A percentile compares a stretch with the other conserved stretches of the same genome.
phyloP scores from a whole-genome alignment of 2,113 vertebrate genomes.

The Pteronura brasiliensis region DNA sequence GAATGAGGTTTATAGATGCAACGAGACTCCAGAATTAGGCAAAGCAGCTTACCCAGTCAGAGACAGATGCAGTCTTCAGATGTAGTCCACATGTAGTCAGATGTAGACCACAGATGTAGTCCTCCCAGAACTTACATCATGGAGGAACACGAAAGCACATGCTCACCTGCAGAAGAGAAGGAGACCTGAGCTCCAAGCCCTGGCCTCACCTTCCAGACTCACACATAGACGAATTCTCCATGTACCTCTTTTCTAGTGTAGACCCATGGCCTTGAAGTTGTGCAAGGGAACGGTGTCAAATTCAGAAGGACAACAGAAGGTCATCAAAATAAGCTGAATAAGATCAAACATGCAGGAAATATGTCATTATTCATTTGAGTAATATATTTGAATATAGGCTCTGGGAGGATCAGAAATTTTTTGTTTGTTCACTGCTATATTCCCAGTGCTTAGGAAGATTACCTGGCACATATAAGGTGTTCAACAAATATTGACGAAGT shows the following conservation, averaged over 20 bases:
- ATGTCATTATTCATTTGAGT: not conserved
- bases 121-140: not conserved
- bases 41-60: not conserved
- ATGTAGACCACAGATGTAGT: not conserved
- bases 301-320: not conserved
- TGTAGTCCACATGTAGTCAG: too few relatives aligned
- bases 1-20: not conserved
- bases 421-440: not conserved
- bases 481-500: not conserved
- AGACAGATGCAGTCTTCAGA: too few relatives aligned
- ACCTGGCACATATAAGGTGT: not conserved
- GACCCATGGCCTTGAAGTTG: not conserved
- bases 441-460: not conserved
- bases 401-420: not conserved
- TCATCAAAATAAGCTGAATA: not conserved
- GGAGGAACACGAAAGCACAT: not conserved
- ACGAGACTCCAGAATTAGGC: not conserved
- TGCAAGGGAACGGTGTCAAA: not conserved
- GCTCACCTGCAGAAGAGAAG: rapidly evolving
- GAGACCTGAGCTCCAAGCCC: not conserved
- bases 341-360: not conserved
- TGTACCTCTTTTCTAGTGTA: not conserved
- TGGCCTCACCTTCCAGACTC: not conserved
- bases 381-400: not conserved
- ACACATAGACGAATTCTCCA: not conserved